A percentile compares a stretch with the other conserved stretches of the same genome.
phyloP scores from a whole-genome alignment of 2,113 vertebrate species.

The Antigone vipio region DNA sequence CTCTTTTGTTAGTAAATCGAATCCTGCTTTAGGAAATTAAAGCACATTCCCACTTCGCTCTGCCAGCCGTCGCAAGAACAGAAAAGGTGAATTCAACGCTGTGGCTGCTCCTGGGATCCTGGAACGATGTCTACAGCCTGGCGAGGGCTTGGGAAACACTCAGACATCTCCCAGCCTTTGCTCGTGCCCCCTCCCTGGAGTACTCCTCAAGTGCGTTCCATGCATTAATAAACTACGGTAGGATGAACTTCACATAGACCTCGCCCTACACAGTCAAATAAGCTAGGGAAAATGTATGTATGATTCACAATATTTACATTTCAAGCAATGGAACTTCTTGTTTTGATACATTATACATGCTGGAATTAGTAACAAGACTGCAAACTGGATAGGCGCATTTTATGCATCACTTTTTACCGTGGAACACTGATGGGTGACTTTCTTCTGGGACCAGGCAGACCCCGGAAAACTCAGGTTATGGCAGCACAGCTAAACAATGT shows the following conservation, averaged over 20 bases:
- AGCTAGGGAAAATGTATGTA: not conserved
- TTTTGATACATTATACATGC: not conserved
- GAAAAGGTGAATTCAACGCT: not conserved
- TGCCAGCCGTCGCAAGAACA: not conserved
- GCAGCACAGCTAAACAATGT: not conserved
- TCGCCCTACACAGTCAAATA: not conserved
- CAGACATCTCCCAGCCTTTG: not conserved
- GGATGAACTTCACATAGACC: not conserved
- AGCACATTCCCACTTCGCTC: not conserved
- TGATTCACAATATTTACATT: slow-evolving; percentile 17
- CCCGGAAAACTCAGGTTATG: not conserved
- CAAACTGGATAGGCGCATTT: not conserved
- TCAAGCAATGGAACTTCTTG: not conserved
- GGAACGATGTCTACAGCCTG: not conserved
- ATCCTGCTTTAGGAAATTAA: not conserved
- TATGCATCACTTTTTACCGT: not conserved
- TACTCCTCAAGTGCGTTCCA: not conserved
- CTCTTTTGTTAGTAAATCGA: not conserved
- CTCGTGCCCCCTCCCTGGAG: not conserved
- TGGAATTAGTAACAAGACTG: not conserved
- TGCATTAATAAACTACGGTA: not conserved
- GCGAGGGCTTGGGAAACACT: not conserved
- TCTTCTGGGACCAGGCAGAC: not conserved
- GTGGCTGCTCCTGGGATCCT: not conserved
- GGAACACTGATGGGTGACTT: not conserved